A percentile compares a stretch with the other conserved stretches of the same genome.
Conservation (phyloP, 2,888 invertebrate species). For the Pandemis heparana region DNA sequence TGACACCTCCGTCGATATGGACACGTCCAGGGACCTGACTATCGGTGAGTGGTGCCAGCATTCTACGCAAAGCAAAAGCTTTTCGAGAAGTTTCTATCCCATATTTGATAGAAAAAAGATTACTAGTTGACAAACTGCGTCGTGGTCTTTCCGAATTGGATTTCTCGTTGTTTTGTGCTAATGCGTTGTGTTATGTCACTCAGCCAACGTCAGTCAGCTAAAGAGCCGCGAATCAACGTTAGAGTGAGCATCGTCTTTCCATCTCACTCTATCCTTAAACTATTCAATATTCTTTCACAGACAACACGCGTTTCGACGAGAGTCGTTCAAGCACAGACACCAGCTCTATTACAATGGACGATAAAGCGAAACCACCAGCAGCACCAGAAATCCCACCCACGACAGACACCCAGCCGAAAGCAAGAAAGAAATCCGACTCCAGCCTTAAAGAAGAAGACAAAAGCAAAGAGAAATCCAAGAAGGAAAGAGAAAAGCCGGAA, state of each 20-base stretch:
- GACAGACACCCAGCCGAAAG: constrained; percentile 61
- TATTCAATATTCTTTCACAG: constrained; percentile 51
- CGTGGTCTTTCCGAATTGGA: too few relatives aligned
- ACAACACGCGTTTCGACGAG: constrained; percentile 53
- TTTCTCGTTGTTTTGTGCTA: too few relatives aligned
- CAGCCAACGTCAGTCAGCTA: too few relatives aligned
- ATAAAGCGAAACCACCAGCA: constrained; percentile 57
- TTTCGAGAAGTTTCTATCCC: too few relatives aligned
- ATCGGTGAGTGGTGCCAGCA: constrained; percentile 56
- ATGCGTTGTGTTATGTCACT: too few relatives aligned
- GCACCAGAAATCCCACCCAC: constrained; percentile 27
- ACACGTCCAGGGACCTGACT: constrained; percentile 68
- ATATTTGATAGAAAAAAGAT: too few relatives aligned
- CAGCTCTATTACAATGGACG: constrained; percentile 59
- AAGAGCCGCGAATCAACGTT: too few relatives aligned
- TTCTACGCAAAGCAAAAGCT: background rate
- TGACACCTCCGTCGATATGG: constrained; percentile 69
- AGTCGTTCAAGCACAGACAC: constrained; percentile 71
- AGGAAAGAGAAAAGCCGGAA: constrained; percentile 65
- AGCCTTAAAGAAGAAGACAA: constrained; percentile 78
- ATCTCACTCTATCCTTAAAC: background rate
- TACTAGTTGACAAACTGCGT: too few relatives aligned
- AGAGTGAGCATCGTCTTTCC: too few relatives aligned
- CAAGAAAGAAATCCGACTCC: constrained; percentile 76
- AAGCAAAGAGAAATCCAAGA: constrained; percentile 61